phyloP scores from a whole-genome alignment of 2,888 invertebrate genomes.

The Nebria brevicollis region DNA sequence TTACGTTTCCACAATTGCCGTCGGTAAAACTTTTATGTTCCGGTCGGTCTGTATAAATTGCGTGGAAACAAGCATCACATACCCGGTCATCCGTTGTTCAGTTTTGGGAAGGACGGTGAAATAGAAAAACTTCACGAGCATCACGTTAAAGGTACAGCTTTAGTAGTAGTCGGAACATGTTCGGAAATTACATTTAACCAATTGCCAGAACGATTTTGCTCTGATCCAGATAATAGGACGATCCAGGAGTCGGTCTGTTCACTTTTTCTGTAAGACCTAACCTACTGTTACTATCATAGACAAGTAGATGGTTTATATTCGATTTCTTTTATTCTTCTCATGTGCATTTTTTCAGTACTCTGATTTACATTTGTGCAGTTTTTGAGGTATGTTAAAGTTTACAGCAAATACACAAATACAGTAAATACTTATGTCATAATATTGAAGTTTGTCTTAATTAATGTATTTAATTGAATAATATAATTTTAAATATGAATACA shows the following conservation, averaged over 20 bases:
- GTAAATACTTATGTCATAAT: background rate
- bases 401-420: too few relatives aligned
- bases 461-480: too few relatives aligned
- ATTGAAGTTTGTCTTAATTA: too few relatives aligned
- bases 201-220: conserved; percentile 43
- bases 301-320: background rate
- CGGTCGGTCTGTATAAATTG: background rate
- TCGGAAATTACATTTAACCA: conserved; percentile 41
- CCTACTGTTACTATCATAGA: background rate
- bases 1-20: conserved; percentile 15
- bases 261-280: background rate
- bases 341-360: background rate
- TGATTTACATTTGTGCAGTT: too few relatives aligned
- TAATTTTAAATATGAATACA: too few relatives aligned
- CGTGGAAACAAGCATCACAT: conserved; percentile 16
- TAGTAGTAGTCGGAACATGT: conserved; percentile 37
- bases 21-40: conserved; percentile 14
- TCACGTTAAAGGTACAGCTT: background rate
- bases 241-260: conserved; percentile 5
- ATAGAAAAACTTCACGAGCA: background rate
- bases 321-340: background rate
- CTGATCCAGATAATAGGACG: conserved; percentile 24
- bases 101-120: background rate
- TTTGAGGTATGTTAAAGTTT: too few relatives aligned
- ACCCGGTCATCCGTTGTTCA: conserved; percentile 4